phyloP scores from a whole-genome alignment of 2,888 invertebrate species.

The Synanthedon andrenaeformis region DNA sequence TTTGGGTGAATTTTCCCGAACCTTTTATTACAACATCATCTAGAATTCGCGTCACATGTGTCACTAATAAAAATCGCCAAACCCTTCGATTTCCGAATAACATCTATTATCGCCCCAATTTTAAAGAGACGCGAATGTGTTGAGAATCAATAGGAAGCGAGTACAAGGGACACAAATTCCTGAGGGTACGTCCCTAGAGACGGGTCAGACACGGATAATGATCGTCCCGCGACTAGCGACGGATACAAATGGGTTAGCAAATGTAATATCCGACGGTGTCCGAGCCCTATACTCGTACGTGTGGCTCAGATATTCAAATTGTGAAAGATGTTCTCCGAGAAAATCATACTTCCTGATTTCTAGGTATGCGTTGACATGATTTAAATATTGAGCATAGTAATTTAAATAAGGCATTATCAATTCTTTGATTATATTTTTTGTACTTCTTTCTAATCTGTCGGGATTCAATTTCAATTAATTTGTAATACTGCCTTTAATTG shows the following conservation, averaged over 20 bases:
- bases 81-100: conserved; percentile 32
- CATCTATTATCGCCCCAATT: conserved; percentile 54
- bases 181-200: conserved; percentile 45
- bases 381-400: too few species aligned
- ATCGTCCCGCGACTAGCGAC: conserved; percentile 52
- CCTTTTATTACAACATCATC: conserved; percentile 2
- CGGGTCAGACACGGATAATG: conserved; percentile 61
- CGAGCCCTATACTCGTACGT: conserved; percentile 30
- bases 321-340: conserved; percentile 18
- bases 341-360: conserved; percentile 32
- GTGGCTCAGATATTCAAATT: conserved; percentile 49
- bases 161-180: conserved; percentile 41
- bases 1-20: not conserved
- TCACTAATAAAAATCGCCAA: conserved; percentile 24
- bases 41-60: conserved; percentile 18
- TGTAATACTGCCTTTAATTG: too few species aligned
- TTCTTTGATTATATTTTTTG: too few species aligned
- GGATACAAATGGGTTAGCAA: conserved; percentile 68
- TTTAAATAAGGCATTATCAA: too few species aligned
- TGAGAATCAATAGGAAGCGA: conserved; percentile 47
- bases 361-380: conserved; percentile 9
- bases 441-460: too few species aligned
- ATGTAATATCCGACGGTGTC: conserved; percentile 65
- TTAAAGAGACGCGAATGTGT: conserved; percentile 39
- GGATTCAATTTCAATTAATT: too few species aligned